A percentile compares a stretch with the other conserved stretches of the same genome.
Evolutionary conservation across 2,113 vertebrate genomes (phyloP).

Genomic region (Podiceps cristatus): DNA sequence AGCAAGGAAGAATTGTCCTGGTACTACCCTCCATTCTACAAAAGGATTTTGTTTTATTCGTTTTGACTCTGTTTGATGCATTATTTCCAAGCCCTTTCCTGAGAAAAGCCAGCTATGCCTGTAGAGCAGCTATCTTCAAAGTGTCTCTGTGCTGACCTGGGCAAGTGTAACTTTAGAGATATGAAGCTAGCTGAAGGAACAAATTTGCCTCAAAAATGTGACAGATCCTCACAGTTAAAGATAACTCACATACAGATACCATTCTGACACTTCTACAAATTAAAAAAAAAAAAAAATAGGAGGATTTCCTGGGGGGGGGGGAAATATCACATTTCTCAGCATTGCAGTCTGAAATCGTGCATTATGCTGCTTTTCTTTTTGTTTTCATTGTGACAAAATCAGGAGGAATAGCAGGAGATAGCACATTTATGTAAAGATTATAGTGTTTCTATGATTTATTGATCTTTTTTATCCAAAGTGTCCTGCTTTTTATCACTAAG

Average conservation of each 20-base stretch:
- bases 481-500: conserved; percentile 5
- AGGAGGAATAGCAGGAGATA: background rate
- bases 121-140: background rate
- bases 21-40: background rate
- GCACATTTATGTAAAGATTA: background rate
- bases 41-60: background rate
- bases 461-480: background rate
- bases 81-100: background rate
- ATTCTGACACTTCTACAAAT: background rate
- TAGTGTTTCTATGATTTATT: background rate
- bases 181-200: background rate
- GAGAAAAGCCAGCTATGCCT: background rate
- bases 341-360: background rate
- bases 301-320: too few species aligned
- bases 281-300: background rate
- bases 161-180: background rate
- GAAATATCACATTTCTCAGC: background rate
- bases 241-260: background rate
- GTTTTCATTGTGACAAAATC: background rate
- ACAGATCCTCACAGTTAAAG: background rate
- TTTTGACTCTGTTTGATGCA: background rate
- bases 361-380: background rate
- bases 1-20: background rate
- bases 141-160: background rate
- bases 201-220: background rate